Evolutionary conservation across 2,797 vertebrate genomes (phyloP), one percentile per base, ranked within the genome.

Genomic region (Synanceia verrucosa): DNA sequence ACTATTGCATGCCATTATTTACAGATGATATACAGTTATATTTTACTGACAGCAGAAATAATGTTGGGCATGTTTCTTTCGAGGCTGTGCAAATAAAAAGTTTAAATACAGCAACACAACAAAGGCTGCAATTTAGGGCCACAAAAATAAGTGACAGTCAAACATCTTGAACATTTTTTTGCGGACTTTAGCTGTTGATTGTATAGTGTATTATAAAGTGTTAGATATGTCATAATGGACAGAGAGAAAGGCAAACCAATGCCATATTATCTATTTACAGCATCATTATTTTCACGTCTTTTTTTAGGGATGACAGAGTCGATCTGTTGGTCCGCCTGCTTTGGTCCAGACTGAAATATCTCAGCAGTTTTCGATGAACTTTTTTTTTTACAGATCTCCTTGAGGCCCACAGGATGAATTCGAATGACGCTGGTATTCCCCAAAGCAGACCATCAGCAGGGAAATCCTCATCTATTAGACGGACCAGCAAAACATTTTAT

Each of bases 1-100:
- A 8, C 14, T n/a, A 14, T 1, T 24, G n/a, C 23, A 14, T 65
- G 3, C 60, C 13, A 39, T 70, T 41, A 12, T 53, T 61, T 11
- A 44, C 12, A 26, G 58, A 63, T 64, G 59, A 64, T 28, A 39
- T 39, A 26, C 9, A 21, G 21, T 44, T 52, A 16, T 65, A 52
- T 58, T 65, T 75, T 16, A 53, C 34, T 29, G 11, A 57, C 13
- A 14, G 3, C 5, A 39, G 0, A 46, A 59, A 46, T 37, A 0
- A 18, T 48, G 5, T 51, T 57, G 50, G 31, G 11, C 23, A 61
- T 44, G n/a, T 64, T n/a, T 60, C 11, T 41, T 48, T 26, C 44
- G 11, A 61, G 24, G 19, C 39, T 47, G 47, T n/a, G n/a, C 23
- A 36, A 8, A 37, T 12, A 19, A 31, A 3, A 21, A 37, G 53